Conservation (phyloP, 2,797 vertebrate species). For the Mormyrops attenuatus region DNA sequence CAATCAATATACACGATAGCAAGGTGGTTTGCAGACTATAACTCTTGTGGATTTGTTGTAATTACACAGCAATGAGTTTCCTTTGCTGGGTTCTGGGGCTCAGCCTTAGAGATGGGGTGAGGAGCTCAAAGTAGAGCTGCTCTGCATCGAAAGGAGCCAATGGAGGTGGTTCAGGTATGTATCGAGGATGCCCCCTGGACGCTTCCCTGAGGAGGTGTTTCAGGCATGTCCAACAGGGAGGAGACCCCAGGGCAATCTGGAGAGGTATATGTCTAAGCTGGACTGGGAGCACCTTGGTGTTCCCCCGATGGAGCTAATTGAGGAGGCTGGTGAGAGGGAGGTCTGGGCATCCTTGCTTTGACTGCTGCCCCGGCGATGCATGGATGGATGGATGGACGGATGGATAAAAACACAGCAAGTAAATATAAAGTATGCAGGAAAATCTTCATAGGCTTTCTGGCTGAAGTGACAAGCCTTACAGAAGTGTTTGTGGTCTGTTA, state of each 20-base stretch:
- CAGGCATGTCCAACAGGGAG: background rate
- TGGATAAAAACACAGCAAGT: background rate
- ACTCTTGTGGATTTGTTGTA: background rate
- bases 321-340: background rate
- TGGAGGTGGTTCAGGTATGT: background rate
- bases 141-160: background rate
- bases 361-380: background rate
- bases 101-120: background rate
- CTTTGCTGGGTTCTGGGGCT: background rate
- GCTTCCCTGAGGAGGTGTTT: background rate
- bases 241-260: background rate
- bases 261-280: background rate
- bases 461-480: background rate
- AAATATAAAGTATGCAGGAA: background rate
- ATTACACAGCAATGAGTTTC: background rate
- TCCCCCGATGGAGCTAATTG: background rate
- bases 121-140: background rate
- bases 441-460: background rate
- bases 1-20: background rate
- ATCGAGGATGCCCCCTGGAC: background rate
- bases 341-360: background rate
- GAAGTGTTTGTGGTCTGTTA: background rate
- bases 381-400: background rate
- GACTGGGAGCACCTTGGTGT: background rate
- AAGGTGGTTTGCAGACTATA: background rate